Base-by-base conservation (phyloP, 2,113 vertebrate genomes). In the Choloepus hoffmanni region DNA sequence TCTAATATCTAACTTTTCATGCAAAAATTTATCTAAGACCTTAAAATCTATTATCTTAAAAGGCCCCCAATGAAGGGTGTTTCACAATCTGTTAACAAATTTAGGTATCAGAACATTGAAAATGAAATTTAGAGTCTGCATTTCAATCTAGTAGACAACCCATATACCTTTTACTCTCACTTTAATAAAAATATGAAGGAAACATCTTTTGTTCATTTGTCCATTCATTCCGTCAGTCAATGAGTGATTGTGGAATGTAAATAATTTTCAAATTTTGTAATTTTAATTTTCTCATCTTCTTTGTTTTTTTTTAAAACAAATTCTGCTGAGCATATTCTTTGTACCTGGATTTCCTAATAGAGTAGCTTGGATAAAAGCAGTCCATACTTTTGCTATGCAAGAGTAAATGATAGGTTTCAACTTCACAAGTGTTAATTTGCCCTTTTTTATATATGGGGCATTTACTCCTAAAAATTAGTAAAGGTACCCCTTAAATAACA, bases 271-370 rank as follows among this genome's bases (percentile, higher is more conserved):
- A 30, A 70, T 67, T 85, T 86, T 74, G 11, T 76, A 30, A 87
- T 87, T 90, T 92, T 55, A 79, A 48, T 85, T 86, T 36, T 76
- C 68, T 43, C 36, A 36, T 36, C 36, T 36, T 58, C 45, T 85
- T 81, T 84, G 82, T 19, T 65, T 89, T 73, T 81, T 91, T 90
- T 68, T 36, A 86, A 86, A 89, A 83, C 62, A 95, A 94, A 87
- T 84, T 92, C 33, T 94, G 2, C 55, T 77, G 76, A 48, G 36
- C 28, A 77, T 23, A 89, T 76, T 88, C 5, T 92, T 85, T 65
- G 26, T 65, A 79, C 53, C 73, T 89, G 16, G 30, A 28, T 81
- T 65, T 91, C 18, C 40, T 40, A n/a, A 48, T 33, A 50, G 36
- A 88, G 6, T 48, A 81, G 73, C 68, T 84, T 24, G 33, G 15